Percentiles rank a stretch among this genome's conserved stretches.
These are phyloP conservation scores for Pteronotus mesoamericanus DNA, from an alignment of 2,797 vertebrate genomes.

Conservation along the genomic window DNA sequence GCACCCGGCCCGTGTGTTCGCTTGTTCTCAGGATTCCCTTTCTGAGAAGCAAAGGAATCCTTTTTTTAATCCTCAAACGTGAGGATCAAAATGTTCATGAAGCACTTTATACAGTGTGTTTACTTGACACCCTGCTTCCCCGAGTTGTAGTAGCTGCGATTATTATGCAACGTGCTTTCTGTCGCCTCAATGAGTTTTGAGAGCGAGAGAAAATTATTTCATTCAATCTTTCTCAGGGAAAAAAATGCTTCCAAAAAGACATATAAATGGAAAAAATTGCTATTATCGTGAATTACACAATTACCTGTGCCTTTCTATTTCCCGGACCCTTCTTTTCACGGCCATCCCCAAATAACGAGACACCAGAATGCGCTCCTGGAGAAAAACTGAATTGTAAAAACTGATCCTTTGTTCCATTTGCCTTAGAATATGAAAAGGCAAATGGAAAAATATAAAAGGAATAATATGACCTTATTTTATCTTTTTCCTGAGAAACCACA, in stretches of 20 bases:
- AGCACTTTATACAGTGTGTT: neutral
- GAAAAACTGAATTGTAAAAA: constrained; percentile 27
- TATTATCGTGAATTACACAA: constrained; percentile 30
- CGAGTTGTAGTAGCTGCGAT: neutral
- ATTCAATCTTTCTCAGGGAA: constrained; percentile 6
- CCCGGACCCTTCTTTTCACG: neutral
- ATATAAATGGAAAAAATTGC: neutral
- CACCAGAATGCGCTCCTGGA: neutral
- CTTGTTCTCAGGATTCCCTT: constrained; percentile 33
- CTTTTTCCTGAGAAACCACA: constrained; percentile 38
- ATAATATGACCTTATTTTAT: constrained; percentile 17
- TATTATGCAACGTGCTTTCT: neutral
- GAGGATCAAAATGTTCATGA: constrained; percentile 13
- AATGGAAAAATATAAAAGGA: constrained; percentile 33
- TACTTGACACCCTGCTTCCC: neutral
- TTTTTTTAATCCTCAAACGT: neutral
- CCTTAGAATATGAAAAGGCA: constrained; percentile 12
- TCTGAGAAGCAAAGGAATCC: constrained; percentile 28
- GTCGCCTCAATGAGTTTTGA: neutral
- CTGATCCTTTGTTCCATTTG: constrained; percentile 46
- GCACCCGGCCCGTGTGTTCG: neutral
- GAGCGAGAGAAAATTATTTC: constrained; percentile 24
- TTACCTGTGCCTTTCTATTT: constrained; percentile 27
- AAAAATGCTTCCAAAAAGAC: neutral
- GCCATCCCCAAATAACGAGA: constrained; percentile 41